phyloP scores from a whole-genome alignment of 1,140 invertebrate species.

The Drosophila nigrodunni region DNA sequence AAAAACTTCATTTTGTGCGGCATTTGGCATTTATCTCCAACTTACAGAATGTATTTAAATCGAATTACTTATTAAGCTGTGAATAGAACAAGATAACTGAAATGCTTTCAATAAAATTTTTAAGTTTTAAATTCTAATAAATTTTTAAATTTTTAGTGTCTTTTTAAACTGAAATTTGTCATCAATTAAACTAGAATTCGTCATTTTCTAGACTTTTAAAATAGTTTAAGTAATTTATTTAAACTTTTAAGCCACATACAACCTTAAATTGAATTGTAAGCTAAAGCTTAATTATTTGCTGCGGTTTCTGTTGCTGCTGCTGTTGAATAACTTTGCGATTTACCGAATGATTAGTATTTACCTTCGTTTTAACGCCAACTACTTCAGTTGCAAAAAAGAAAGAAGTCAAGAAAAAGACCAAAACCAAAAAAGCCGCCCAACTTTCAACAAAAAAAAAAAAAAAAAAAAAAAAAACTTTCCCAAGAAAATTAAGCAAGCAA shows the following conservation, averaged over 20 bases:
- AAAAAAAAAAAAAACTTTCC: slow-evolving; percentile 78
- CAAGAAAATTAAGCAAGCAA: slow-evolving; percentile 78
- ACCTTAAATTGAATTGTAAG: slow-evolving; percentile 1
- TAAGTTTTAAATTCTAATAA: too few relatives aligned
- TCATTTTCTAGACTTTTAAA: too few relatives aligned
- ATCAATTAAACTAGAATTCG: too few relatives aligned
- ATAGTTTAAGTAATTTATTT: not conserved
- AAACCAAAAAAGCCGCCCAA: slow-evolving; percentile 46
- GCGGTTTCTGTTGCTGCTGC: not conserved
- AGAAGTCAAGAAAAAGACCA: slow-evolving; percentile 24
- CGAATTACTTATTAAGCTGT: slow-evolving; percentile 4
- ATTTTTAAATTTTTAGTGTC: too few relatives aligned
- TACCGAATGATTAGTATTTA: slow-evolving; percentile 42
- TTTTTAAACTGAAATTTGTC: too few relatives aligned
- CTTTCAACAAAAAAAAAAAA: slow-evolving; percentile 82
- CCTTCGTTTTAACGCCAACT: slow-evolving; percentile 42
- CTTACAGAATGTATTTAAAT: slow-evolving; percentile 18
- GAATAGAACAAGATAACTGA: slow-evolving; percentile 1
- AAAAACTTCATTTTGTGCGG: slow-evolving; percentile 48
- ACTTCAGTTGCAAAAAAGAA: slow-evolving; percentile 60
- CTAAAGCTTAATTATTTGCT: not conserved
- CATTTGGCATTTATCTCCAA: slow-evolving; percentile 11
- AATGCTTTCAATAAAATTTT: not conserved
- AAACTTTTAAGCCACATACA: not conserved
- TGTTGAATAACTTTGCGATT: slow-evolving; percentile 1